Base-by-base conservation (phyloP, 1,140 invertebrate genomes). In the Bombus sibiricus region DNA sequence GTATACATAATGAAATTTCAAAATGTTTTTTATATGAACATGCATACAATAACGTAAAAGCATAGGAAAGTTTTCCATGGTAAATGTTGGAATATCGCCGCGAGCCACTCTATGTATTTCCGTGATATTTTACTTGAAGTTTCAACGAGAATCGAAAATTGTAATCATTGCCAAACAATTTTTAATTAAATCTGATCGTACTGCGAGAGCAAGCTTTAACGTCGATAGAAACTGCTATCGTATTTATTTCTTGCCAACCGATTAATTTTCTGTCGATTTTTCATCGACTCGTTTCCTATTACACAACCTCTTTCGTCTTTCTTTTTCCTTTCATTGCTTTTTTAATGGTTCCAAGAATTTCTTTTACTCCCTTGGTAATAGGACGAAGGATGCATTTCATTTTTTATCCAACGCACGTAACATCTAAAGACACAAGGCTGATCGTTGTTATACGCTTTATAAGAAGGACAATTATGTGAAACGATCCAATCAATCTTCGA, bases 401-500 rank as follows among this genome's bases (percentile, higher is more conserved):
- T 72, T 66, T 37, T 22, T 15, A 34, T 68, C 13, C 15, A 10
- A 34, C 32, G 13, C 32, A 9, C 1, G 32, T 34, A 34, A 68
- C 18, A 68, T 34, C 15, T 8, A 22, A 53, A 53, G 47, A 34
- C 25, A 34, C 32, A 34, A 68, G 32, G 10, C 1, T 18, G 4
- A 25, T 39, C n/a, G 3, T 69, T 39, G n/a, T 69, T 69, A 69
- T 10, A 25, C 34, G 68, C 10, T 69, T 25, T 10, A 9, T 25
- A 53, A 53, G 18, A 53, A 53, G 47, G 47, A 53, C 18, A 69
- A 37, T 69, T 34, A 8, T 9, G 32, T 25, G 68, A 25, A 69
- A 39, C 34, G 34, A 28, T 28, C n/a, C 80, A 62, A 87, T 84
- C 69, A 47, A 74, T 88, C 18, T 79, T 37, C 43, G 37, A 39